A percentile compares a stretch with the other conserved stretches of the same genome.
Conservation (phyloP, 2,888 invertebrate species). For the Blera fallax region DNA sequence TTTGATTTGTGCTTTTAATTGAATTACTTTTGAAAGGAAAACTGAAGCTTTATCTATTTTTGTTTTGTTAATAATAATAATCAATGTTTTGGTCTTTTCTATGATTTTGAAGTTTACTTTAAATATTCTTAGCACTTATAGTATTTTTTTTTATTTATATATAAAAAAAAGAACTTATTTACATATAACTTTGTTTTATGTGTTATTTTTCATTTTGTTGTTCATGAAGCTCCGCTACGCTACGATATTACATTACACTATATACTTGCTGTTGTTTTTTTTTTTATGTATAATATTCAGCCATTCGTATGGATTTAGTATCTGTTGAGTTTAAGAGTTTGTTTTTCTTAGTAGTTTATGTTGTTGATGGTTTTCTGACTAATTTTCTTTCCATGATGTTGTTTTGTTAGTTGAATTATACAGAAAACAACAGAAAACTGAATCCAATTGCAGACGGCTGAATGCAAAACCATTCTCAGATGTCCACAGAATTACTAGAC, state of each 20-base stretch:
- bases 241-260: conserved; percentile 24
- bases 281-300: conserved; percentile 53
- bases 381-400: not conserved
- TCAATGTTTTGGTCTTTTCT: conserved; percentile 59
- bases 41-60: conserved; percentile 27
- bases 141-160: not conserved
- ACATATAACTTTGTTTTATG: conserved; percentile 21
- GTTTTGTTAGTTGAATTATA: not conserved
- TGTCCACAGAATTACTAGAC: conserved; percentile 70
- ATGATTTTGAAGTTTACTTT: conserved; percentile 11
- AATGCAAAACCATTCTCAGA: conserved; percentile 73
- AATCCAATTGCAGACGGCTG: conserved; percentile 67
- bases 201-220: not conserved
- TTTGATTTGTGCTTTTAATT: conserved; percentile 52
- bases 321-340: conserved; percentile 35
- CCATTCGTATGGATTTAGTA: conserved; percentile 55
- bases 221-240: conserved; percentile 39
- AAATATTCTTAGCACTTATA: conserved; percentile 18
- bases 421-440: conserved; percentile 58
- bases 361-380: not conserved
- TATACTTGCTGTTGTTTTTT: conserved; percentile 16
- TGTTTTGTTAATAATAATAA: not conserved
- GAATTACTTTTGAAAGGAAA: conserved; percentile 11
- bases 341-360: not conserved
- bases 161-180: conserved; percentile 42